phyloP scores from a whole-genome alignment of 2,113 vertebrate genomes.

The Gymnocephalus cernua region DNA sequence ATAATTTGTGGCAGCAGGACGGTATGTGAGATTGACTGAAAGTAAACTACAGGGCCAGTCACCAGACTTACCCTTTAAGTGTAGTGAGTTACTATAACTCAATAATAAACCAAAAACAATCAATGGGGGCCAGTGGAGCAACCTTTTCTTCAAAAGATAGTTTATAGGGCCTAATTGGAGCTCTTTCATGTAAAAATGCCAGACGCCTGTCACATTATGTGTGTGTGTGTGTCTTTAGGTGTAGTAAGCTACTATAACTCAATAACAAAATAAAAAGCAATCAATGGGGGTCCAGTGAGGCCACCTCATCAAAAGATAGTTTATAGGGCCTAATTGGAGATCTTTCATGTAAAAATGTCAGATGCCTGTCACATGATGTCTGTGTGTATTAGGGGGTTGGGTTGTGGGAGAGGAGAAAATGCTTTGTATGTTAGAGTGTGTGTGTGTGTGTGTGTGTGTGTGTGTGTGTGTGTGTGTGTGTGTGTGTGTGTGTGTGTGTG shows the following conservation, averaged over 20 bases:
- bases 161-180: constrained; percentile 24
- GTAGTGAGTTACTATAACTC: neutral
- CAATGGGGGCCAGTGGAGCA: neutral
- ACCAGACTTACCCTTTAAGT: neutral
- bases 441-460: no score
- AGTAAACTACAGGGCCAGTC: no score
- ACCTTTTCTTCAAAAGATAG: neutral
- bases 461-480: no score
- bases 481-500: no score
- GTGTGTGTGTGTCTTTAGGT: no score
- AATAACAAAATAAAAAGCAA: no score
- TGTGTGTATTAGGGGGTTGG: neutral
- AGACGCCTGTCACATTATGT: constrained; percentile 36
- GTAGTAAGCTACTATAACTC: no score
- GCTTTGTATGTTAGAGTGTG: neutral
- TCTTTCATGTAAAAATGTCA: no score
- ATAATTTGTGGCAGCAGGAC: neutral
- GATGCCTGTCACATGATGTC: no score
- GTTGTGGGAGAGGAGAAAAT: neutral
- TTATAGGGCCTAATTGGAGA: no score
- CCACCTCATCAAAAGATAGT: no score
- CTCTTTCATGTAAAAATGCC: constrained; percentile 47
- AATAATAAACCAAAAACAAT: constrained; percentile 34
- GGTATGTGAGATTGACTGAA: neutral
- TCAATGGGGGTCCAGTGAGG: no score